Conservation (phyloP, 2,113 vertebrate genomes). For the Bettongia penicillata region DNA sequence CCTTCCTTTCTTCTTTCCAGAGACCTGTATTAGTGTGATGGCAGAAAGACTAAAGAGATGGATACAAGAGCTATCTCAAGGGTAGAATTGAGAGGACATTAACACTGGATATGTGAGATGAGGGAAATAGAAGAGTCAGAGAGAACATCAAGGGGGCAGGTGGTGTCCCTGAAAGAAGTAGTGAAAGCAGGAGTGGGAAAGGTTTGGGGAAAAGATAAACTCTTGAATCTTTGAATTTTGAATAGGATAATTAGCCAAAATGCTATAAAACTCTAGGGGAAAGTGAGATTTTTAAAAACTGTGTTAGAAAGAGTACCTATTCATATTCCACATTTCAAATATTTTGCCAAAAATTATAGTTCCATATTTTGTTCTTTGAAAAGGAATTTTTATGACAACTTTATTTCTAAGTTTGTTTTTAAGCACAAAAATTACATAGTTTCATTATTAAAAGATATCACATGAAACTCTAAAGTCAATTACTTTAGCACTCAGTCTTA, state of each 20-base stretch:
- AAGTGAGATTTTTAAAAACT: background rate
- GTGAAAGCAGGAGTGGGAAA: background rate
- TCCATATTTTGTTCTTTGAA: background rate
- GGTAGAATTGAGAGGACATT: background rate
- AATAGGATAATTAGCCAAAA: background rate
- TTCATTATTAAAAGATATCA: conserved; percentile 6
- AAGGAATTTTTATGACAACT: conserved; percentile 12
- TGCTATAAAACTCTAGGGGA: background rate
- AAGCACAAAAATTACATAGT: conserved; percentile 17
- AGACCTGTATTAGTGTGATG: background rate
- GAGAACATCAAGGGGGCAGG: background rate
- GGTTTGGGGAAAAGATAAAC: background rate
- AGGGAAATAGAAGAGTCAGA: background rate
- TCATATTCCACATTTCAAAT: background rate
- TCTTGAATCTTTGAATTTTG: background rate
- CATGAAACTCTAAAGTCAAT: conserved; percentile 3
- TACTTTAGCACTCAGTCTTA: conserved; percentile 3
- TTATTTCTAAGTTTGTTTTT: conserved; percentile 40
- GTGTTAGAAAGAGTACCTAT: background rate
- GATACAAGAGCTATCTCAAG: background rate
- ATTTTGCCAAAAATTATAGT: conserved; percentile 12
- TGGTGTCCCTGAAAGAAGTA: background rate
- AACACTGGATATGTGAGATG: background rate
- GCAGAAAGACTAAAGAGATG: background rate
- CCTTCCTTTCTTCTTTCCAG: background rate